Base-by-base conservation (phyloP, 2,113 vertebrate species). In the Neotoma lepida region DNA sequence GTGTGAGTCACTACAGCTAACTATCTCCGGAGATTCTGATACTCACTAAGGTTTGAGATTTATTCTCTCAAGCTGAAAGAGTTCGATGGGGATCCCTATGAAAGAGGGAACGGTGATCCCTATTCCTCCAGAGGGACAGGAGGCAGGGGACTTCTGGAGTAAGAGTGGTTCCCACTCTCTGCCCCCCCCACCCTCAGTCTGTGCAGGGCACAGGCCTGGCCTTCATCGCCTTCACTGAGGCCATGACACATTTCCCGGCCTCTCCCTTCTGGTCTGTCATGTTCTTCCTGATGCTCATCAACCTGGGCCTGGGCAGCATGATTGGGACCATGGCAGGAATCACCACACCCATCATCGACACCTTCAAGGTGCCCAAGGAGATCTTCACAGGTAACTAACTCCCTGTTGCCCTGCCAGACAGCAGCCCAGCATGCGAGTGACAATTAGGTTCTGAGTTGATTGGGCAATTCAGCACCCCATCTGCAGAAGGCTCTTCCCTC, bases 251-350 rank as follows among this genome's bases (percentile, higher is more conserved):
- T 96, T 99, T 99, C 95, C 99, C 99, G 0, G 99, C 98, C 73
- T 99, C 99, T 5, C 99, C 99, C 0, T 99, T 99, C 97, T 99
- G 99, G 99, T 99, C 99, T 0, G 99, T 99, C 97, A 99, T 99
- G 99, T 99, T 99, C 98, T 99, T 99, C 98, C 98, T 99, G 98
- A 99, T 99, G 99, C 98, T 99, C 84, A 99, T 99, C 96, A 99
- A 99, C 98, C 98, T 99, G 98, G 99, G 99, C 33, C 95, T 99
- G 98, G 99, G 99, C 17, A 99, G 99, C 97, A 99, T 99, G 99
- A 99, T 99, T 0, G 99, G 99, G 78, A 99, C 99, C 97, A 99
- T 99, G 99, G 99, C 99, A 0, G 99, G 99, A 93, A 99, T 99
- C 98, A 99, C 99, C 90, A 99, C 99, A 0, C 99, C 99, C 93